Percentiles rank a stretch among this genome's conserved stretches.
phyloP scores from a whole-genome alignment of 2,888 invertebrate genomes.

The Caenorhabditis zanzibari region DNA sequence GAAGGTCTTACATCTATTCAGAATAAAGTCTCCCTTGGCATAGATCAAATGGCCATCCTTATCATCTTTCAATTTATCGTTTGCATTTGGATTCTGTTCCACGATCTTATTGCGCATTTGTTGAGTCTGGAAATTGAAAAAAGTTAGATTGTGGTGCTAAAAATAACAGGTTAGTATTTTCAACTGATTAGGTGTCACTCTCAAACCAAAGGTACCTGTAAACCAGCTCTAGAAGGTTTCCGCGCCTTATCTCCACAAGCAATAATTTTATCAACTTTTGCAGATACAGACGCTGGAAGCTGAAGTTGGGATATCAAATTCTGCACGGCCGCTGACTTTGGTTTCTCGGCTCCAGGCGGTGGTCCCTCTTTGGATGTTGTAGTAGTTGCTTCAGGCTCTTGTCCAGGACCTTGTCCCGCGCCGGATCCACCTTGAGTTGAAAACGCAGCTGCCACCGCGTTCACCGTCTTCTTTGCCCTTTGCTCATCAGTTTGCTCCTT shows the following conservation, averaged over 20 bases:
- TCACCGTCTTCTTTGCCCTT: conserved; percentile 81
- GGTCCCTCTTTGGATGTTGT: conserved; percentile 24
- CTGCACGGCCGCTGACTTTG: conserved; percentile 65
- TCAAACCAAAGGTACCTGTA: conserved; percentile 40
- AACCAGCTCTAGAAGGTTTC: conserved; percentile 59
- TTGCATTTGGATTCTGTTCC: neutral
- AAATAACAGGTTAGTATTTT: no score
- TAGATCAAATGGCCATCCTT: conserved; percentile 99
- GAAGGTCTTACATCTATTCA: conserved; percentile 96
- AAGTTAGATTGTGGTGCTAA: no score
- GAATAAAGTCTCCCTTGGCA: conserved; percentile 98
- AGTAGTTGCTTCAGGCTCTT: neutral
- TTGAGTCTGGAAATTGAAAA: conserved; percentile 84
- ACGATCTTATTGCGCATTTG: neutral
- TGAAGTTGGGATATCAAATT: conserved; percentile 78
- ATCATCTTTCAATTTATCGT: conserved; percentile 88
- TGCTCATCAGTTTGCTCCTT: conserved; percentile 78
- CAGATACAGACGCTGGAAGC: conserved; percentile 80
- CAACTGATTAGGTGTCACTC: no score
- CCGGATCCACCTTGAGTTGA: conserved; percentile 64
- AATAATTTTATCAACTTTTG: conserved; percentile 82
- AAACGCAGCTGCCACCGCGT: conserved; percentile 82
- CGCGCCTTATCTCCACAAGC: conserved; percentile 69
- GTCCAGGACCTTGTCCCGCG: conserved; percentile 3
- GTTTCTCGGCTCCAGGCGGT: conserved; percentile 29